Evolutionary conservation across 2,113 vertebrate species (phyloP), one percentile per base, ranked within the genome.

Genomic region (Polyodon spathula): DNA sequence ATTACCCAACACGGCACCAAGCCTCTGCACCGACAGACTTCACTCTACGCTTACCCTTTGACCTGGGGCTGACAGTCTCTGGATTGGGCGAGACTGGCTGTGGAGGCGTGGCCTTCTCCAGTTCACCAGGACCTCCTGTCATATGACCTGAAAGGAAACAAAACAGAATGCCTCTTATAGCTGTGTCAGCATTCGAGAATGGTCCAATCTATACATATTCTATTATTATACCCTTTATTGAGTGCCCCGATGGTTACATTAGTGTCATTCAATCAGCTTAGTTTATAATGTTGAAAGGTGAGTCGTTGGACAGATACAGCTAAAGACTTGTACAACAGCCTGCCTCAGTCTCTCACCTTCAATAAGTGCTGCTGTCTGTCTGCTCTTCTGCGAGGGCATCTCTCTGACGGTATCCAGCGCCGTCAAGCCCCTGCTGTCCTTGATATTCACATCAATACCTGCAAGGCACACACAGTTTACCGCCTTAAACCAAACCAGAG

Each of bases 331-430:
- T n/a, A n/a, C n/a, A n/a, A n/a, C n/a, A n/a, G n/a, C n/a, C 27
- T 52, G 12, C 40, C 37, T 12, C 46, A 50, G 46, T 10, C 14
- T 9, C 73, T 50, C 27, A 98, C 96, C 93, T 81, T 93, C 84
- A 1, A 99, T 94, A 40, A 97, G 86, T 50, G 90, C 86, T 14
- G 89, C 92, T 61, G 97, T 96, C 75, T 94, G 86, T 54, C 92
- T 84, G 81, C 93, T 97, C 77, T 98, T 99, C 79, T 97, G 89
- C 38, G 95, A 97, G n/a, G 94, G 96, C 81, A 98, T 91, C 14
- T 96, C 95, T 64, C 84, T 91, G 66, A 97, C 94, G 8, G 87
- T 95, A 79, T 95, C 94, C 73, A 96, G 86, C 42, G 96, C 93
- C 0, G 92, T 91, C 75, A 93, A 79, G 54, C 93, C 91, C 71